A percentile compares a stretch with the other conserved stretches of the same genome.
phyloP scores from a whole-genome alignment of 1,140 invertebrate genomes.

The Mylabris phalerata region DNA sequence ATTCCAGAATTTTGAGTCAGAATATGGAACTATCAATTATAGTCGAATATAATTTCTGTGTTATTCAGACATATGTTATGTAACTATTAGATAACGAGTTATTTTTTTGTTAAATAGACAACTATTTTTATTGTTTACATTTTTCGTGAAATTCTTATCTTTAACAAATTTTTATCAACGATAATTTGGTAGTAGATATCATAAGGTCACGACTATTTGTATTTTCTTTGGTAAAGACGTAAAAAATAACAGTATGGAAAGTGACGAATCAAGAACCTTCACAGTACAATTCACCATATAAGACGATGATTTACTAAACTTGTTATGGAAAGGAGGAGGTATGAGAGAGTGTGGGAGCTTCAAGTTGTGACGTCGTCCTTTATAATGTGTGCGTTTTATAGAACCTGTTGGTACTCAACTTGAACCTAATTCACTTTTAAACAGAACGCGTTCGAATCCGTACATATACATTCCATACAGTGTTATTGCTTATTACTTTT shows the following conservation, averaged over 20 bases:
- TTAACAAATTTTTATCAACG: too few relatives aligned
- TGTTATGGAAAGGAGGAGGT: neutral
- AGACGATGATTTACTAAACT: slow-evolving; percentile 11
- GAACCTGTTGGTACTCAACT: slow-evolving; percentile 12
- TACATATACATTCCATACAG: slow-evolving; percentile 10
- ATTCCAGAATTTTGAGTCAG: too few relatives aligned
- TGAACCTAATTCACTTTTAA: slow-evolving; percentile 27
- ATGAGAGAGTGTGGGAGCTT: slow-evolving; percentile 10
- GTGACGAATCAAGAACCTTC: slow-evolving; percentile 24
- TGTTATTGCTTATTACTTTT: slow-evolving; percentile 22
- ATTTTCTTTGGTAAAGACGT: slow-evolving; percentile 19
- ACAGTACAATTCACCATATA: slow-evolving; percentile 6
- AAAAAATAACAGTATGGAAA: neutral
- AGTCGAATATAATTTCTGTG: too few relatives aligned
- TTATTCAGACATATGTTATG: too few relatives aligned
- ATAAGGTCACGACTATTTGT: too few relatives aligned
- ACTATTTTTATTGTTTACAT: too few relatives aligned
- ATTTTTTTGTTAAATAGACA: too few relatives aligned
- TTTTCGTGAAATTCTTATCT: too few relatives aligned
- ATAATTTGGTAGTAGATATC: too few relatives aligned
- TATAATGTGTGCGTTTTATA: neutral
- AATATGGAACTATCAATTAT: too few relatives aligned
- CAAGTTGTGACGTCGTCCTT: slow-evolving; percentile 17
- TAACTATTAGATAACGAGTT: too few relatives aligned
- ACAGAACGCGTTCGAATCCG: slow-evolving; percentile 29